Base-by-base conservation (phyloP, 2,797 vertebrate species). In the Crypturellus tataupa region DNA sequence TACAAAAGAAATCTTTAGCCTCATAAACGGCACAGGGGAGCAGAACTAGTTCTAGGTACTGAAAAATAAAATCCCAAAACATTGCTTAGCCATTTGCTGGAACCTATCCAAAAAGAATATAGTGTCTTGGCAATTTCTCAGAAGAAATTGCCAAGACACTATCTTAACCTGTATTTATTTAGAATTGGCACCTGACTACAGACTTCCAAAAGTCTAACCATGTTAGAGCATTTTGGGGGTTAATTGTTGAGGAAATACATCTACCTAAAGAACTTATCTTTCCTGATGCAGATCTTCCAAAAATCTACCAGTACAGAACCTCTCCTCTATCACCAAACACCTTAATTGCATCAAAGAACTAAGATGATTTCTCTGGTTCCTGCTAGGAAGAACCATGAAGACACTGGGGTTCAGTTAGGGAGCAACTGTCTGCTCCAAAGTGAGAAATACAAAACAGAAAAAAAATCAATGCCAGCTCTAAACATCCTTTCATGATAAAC, bases 201-300 rank as follows among this genome's bases (percentile, higher is more conserved):
- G 46, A 24, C 25, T 49, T 81, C 27, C 49, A 64, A 44, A 78
- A 15, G 23, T 23, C 19, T 77, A 60, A 44, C 16, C 40, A 24
- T 25, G 25, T 11, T 15, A 71, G 40, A 0, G 13, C 21, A 23
- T 14, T 5, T 42, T 79, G 10, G 5, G 21, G 2, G 0, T 37
- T 35, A 60, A 12, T 27, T 47, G 8, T 12, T 49, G 27, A 69
- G 17, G 19, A 81, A 23, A 1, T 47, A 14, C 19, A 31, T 37
- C 53, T 21, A 37, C 2, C 2, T 27, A 7, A 40, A 31, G 6
- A 27, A 40, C 83, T 60, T 27, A 69, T 17, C 19, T 25, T 81
- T 59, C 17, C 39, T 37, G 23, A 31, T 6, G 11, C 40, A 69
- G 13, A 64, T 17, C 10, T 56, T 49, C 37, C 39, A 35, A 63